These are phyloP conservation scores for Pteronotus mesoamericanus DNA, from an alignment of 2,797 vertebrate species.

Conservation along the genomic window DNA sequence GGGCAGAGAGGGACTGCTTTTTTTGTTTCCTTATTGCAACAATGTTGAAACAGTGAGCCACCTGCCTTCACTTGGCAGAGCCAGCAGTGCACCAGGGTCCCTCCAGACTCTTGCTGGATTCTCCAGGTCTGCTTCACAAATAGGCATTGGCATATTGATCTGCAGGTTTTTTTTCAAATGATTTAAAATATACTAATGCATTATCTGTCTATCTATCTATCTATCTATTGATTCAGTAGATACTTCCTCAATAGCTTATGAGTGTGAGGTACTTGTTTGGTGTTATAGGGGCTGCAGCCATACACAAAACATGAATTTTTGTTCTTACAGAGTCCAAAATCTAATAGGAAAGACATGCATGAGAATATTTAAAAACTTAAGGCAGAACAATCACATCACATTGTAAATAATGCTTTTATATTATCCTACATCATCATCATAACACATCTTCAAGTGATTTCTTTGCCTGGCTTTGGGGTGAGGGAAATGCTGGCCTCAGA, in stretches of 20 bases:
- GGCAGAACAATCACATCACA: neutral
- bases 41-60: neutral
- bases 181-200: neutral
- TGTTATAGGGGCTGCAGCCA: neutral
- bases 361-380: neutral
- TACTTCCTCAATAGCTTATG: neutral
- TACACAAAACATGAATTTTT: neutral
- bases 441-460: neutral
- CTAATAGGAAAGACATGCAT: neutral
- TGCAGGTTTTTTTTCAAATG: neutral
- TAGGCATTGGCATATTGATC: neutral
- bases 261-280: neutral
- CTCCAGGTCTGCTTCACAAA: neutral
- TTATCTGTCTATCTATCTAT: neutral
- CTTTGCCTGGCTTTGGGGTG: neutral
- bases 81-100: neutral
- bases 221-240: neutral
- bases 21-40: neutral
- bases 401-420: neutral
- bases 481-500: neutral
- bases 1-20: neutral
- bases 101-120: no score
- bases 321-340: neutral
- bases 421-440: neutral
- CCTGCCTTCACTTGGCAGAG: neutral